Evolutionary conservation across 2,113 vertebrate species (phyloP).

Genomic region (Pseudopodoces humilis): DNA sequence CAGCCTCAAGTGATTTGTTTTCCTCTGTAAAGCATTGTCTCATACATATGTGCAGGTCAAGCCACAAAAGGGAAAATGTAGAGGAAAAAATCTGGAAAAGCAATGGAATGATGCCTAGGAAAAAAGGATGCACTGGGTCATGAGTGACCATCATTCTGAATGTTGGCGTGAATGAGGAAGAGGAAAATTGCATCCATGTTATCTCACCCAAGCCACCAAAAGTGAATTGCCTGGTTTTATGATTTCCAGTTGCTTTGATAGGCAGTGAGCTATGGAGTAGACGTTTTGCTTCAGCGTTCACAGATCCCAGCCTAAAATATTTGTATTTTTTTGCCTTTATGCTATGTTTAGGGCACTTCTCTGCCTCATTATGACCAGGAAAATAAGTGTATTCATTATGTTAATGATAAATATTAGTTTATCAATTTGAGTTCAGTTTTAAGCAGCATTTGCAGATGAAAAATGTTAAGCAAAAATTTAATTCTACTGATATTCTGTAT

Average conservation of each 20-base stretch:
- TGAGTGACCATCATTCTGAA: background rate
- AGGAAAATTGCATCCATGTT: background rate
- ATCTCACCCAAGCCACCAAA: background rate
- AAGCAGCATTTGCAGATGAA: background rate
- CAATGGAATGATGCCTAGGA: background rate
- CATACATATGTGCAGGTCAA: background rate
- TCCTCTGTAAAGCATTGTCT: background rate
- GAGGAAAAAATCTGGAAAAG: background rate
- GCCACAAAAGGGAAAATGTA: background rate
- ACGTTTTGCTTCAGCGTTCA: background rate
- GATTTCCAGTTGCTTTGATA: background rate
- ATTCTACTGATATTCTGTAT: background rate
- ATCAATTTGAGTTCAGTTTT: background rate
- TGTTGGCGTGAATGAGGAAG: background rate
- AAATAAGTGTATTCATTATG: background rate
- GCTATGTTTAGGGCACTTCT: background rate
- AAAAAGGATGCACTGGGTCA: background rate
- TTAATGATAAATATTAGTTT: background rate
- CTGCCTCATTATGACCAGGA: background rate
- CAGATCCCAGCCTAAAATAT: background rate
- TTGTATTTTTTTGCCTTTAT: background rate
- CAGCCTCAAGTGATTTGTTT: background rate
- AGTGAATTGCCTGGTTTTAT: background rate
- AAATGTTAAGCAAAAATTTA: background rate
- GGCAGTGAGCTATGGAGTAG: background rate